These are phyloP conservation scores for Pterostichus madidus DNA, from an alignment of 2,888 invertebrate species.

Conservation along the genomic window DNA sequence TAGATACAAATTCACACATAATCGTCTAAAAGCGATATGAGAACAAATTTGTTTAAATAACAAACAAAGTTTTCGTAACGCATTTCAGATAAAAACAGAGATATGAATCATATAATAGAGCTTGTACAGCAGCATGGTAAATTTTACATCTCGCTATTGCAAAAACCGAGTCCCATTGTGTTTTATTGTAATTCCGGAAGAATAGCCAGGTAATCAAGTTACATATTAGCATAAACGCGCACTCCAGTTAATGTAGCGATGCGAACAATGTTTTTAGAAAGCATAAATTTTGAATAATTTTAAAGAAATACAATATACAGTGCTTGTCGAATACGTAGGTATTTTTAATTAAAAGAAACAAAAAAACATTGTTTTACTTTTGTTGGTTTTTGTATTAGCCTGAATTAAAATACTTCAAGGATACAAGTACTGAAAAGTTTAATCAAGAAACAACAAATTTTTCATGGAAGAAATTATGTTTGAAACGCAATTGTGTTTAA, in stretches of 20 bases:
- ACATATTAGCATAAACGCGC: slow-evolving; percentile 52
- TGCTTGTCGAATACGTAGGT: slow-evolving; percentile 14
- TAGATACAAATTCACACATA: slow-evolving; percentile 4
- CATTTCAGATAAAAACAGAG: slow-evolving; percentile 37
- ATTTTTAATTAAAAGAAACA: slow-evolving; percentile 37
- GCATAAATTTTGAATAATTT: slow-evolving; percentile 53
- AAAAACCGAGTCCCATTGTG: slow-evolving; percentile 49
- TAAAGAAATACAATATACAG: slow-evolving; percentile 42
- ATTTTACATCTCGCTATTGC: slow-evolving; percentile 23
- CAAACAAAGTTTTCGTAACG: slow-evolving; percentile 24
- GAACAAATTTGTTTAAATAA: neutral
- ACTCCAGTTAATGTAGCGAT: slow-evolving; percentile 49
- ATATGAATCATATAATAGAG: slow-evolving; percentile 48
- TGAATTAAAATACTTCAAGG: neutral
- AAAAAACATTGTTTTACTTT: slow-evolving; percentile 15
- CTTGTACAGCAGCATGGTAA: slow-evolving; percentile 12
- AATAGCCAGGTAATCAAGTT: slow-evolving; percentile 55
- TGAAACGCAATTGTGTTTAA: neutral
- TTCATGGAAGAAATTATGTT: neutral
- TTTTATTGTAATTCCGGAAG: slow-evolving; percentile 55
- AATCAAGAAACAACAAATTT: neutral
- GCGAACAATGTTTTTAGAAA: slow-evolving; percentile 62
- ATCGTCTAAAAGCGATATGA: slow-evolving; percentile 13
- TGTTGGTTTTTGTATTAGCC: neutral
- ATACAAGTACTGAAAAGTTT: neutral